phyloP scores from a whole-genome alignment of 1,140 invertebrate species.

The Stenopsyche tienmushanensis region DNA sequence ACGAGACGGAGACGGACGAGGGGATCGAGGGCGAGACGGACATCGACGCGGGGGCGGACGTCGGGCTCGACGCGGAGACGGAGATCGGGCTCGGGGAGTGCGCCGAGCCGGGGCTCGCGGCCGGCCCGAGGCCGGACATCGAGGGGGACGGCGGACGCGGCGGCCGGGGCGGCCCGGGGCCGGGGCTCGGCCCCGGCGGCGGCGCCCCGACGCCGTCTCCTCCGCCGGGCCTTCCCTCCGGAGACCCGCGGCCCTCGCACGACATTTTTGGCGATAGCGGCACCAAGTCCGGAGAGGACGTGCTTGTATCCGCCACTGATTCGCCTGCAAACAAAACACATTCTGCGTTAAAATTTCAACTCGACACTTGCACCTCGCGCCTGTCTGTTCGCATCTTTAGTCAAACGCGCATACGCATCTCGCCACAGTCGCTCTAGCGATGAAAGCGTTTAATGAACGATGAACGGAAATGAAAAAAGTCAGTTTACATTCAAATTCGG shows the following conservation, averaged over 20 bases:
- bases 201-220: constrained; percentile 53
- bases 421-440: too few species aligned
- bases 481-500: too few species aligned
- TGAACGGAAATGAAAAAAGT: too few species aligned
- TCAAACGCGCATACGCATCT: too few species aligned
- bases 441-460: too few species aligned
- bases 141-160: constrained; percentile 46
- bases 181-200: constrained; percentile 37
- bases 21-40: constrained; percentile 53
- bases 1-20: constrained; percentile 50
- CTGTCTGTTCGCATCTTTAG: too few species aligned
- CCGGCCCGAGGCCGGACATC: constrained; percentile 43
- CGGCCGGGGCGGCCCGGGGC: constrained; percentile 39
- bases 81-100: constrained; percentile 55
- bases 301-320: constrained; percentile 86
- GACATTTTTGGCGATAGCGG: constrained; percentile 74
- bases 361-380: too few species aligned
- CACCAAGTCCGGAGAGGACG: constrained; percentile 80
- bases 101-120: constrained; percentile 55
- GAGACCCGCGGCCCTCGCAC: constrained; percentile 55
- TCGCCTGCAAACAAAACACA: constrained; percentile 63
- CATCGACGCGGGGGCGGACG: constrained; percentile 44
- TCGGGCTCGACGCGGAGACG: constrained; percentile 40
- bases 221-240: constrained; percentile 60
- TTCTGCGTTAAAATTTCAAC: constrained; percentile 5